phyloP scores from a whole-genome alignment of 1,140 invertebrate genomes.

The Drosophila nasuta region DNA sequence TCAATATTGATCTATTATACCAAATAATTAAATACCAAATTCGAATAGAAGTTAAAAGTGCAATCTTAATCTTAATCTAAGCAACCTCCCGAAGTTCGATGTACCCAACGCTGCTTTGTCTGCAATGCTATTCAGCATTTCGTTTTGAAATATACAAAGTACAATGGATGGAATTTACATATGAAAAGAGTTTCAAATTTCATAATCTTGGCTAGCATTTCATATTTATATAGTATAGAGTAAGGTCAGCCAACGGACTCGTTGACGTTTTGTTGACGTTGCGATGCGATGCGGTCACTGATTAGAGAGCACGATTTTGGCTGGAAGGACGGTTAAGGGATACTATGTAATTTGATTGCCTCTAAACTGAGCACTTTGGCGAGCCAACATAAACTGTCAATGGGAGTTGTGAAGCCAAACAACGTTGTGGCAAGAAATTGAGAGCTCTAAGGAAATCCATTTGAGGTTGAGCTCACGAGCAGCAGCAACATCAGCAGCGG shows the following conservation, averaged over 20 bases:
- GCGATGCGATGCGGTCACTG: neutral
- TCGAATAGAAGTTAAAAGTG: too few relatives aligned
- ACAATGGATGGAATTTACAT: neutral
- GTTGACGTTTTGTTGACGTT: too few relatives aligned
- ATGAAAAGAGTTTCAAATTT: constrained; percentile 9
- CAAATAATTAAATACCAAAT: too few relatives aligned
- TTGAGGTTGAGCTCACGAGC: constrained; percentile 19
- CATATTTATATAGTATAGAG: neutral
- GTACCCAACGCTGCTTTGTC: neutral
- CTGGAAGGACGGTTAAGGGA: constrained; percentile 4
- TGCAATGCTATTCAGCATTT: neutral
- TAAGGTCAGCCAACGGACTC: too few relatives aligned
- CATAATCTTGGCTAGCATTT: neutral
- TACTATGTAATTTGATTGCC: constrained; percentile 34
- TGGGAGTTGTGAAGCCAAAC: constrained; percentile 31
- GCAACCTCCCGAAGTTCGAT: too few relatives aligned
- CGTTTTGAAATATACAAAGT: neutral
- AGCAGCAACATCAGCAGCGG: neutral
- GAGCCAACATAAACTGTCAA: constrained; percentile 25
- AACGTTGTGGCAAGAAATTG: constrained; percentile 24
- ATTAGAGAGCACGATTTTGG: neutral
- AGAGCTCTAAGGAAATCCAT: constrained; percentile 27
- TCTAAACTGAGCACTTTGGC: constrained; percentile 20
- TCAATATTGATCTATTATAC: too few relatives aligned
- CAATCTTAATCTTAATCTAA: too few relatives aligned